Conservation (phyloP, 2,888 invertebrate species). For the Monoplex corrugatus region DNA sequence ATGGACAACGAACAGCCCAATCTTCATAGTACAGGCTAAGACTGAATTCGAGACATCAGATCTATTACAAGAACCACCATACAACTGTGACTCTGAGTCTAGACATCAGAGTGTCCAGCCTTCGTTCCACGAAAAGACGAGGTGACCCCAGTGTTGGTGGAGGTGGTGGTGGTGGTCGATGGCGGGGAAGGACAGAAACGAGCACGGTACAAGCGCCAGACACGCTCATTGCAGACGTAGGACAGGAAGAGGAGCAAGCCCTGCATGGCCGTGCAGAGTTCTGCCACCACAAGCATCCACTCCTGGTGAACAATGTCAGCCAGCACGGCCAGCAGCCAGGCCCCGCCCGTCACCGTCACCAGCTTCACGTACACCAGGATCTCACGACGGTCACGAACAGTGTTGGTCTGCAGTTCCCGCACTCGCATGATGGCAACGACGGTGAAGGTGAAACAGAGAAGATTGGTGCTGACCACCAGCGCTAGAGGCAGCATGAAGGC, state of each 20-base stretch:
- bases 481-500: not conserved
- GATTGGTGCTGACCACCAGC: conserved; percentile 4
- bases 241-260: conserved; percentile 35
- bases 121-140: no score
- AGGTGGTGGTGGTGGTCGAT: no score
- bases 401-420: not conserved
- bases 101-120: no score
- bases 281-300: conserved; percentile 22
- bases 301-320: no score
- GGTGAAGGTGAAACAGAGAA: conserved; percentile 11
- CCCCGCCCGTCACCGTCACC: conserved; percentile 26
- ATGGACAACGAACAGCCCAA: no score
- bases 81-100: no score
- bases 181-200: no score
- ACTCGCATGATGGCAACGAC: conserved; percentile 24
- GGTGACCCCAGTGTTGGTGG: no score
- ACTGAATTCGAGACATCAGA: no score
- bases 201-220: not conserved
- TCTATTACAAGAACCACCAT: no score
- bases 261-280: conserved; percentile 14
- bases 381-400: not conserved
- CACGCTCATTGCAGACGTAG: conserved; percentile 38
- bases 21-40: no score
- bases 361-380: conserved; percentile 38
- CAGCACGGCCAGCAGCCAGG: conserved; percentile 4